Conservation (phyloP, 2,888 invertebrate species). For the Coelinius sp. region DNA sequence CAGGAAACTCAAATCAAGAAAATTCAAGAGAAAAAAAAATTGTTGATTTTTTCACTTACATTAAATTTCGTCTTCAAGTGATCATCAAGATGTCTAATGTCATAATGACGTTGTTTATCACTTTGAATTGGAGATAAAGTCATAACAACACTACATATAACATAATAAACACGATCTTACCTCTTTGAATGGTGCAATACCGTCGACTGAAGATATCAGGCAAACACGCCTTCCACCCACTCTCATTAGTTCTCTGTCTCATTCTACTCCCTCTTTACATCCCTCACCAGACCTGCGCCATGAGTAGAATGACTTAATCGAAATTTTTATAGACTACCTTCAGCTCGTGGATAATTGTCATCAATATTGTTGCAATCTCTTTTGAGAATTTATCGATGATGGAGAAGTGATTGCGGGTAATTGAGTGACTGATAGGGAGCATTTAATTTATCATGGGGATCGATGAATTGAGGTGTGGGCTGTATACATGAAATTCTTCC, state of each 20-base stretch:
- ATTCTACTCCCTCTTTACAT: constrained; percentile 2
- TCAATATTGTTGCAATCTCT: constrained; percentile 7
- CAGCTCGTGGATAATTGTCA: background rate
- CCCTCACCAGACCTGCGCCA: constrained; percentile 12
- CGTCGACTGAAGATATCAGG: constrained; percentile 29
- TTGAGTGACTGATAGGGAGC: background rate
- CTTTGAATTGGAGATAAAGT: background rate
- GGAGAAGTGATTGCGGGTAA: no score
- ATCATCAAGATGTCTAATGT: background rate
- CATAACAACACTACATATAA: background rate
- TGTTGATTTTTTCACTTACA: background rate
- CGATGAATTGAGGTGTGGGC: background rate
- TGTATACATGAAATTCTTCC: background rate
- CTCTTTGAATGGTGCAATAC: constrained; percentile 18
- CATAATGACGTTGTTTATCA: background rate
- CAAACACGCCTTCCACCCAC: constrained; percentile 25
- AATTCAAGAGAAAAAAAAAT: background rate
- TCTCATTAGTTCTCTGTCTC: constrained; percentile 17
- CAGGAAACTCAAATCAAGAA: background rate
- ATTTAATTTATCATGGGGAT: background rate
- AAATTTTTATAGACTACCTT: background rate
- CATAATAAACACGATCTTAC: background rate
- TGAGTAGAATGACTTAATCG: background rate
- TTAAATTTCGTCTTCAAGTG: background rate
- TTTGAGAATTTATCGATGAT: background rate